These are phyloP conservation scores for Hypomecis punctinalis DNA, from an alignment of 2,888 invertebrate genomes.

Conservation along the genomic window DNA sequence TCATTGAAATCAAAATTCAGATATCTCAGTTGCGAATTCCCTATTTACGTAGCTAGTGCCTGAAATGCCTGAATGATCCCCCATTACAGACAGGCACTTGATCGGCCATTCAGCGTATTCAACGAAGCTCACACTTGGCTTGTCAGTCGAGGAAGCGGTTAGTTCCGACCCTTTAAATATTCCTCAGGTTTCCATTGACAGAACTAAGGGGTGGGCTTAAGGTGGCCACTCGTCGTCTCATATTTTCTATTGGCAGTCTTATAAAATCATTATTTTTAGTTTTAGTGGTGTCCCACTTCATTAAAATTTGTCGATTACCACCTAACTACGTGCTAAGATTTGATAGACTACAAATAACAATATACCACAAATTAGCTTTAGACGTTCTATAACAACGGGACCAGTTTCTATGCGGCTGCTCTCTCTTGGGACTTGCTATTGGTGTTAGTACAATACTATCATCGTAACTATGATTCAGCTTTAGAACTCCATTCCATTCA, in stretches of 20 bases:
- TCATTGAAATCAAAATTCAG: background rate
- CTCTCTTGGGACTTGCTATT: too few species aligned
- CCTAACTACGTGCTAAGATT: too few species aligned
- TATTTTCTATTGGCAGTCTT: too few species aligned
- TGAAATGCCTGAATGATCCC: conserved; percentile 17
- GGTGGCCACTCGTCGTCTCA: background rate
- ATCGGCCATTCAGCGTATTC: conserved; percentile 15
- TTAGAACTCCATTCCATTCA: conserved; percentile 8
- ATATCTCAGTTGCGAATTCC: background rate
- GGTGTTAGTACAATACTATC: too few species aligned
- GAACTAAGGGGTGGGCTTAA: conserved; percentile 7
- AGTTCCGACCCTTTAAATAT: conserved; percentile 40
- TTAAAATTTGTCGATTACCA: too few species aligned
- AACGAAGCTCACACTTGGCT: conserved; percentile 19
- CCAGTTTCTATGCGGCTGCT: too few species aligned
- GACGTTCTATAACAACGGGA: too few species aligned
- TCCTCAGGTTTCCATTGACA: conserved; percentile 45
- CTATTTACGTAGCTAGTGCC: background rate
- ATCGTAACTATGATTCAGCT: background rate
- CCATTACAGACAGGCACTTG: conserved; percentile 16
- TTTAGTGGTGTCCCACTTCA: too few species aligned
- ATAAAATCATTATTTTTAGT: too few species aligned
- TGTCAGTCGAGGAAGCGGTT: conserved; percentile 36
- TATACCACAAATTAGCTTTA: too few species aligned
- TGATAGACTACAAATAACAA: too few species aligned